Evolutionary conservation across 2,888 invertebrate genomes (phyloP), one percentile per base, ranked within the genome.

Genomic region (Scelioninae gen. 2): DNA sequence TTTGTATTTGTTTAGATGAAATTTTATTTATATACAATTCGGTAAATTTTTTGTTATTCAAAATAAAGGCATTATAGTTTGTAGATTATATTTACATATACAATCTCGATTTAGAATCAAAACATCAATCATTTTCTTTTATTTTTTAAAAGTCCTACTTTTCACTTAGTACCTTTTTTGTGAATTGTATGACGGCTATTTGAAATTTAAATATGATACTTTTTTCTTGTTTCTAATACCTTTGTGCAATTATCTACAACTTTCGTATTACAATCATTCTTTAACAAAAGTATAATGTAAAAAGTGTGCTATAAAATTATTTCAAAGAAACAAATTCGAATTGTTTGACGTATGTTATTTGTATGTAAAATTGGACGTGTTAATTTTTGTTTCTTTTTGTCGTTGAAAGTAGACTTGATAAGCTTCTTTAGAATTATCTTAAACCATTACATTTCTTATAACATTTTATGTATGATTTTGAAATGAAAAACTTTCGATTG

Each of bases 101-200:
- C 35, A 11, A 35, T 11, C 6, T 11, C 19, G 10, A 50, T 35
- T 33, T 19, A 2, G 19, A 15, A 28, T 37, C 52, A 37, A 37
- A 25, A 37, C 41, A 28, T 52, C 37, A 52, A 52, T 52, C 52
- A 52, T 52, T 55, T 55, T 41, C 25, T 41, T 15, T 41, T 9
- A 53, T 53, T 53, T 41, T 53, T 53, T 39, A 22, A 25, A 41
- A 55, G 55, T 28, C 41, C 55, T 55, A 55, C 55, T 55, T 55
- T 55, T 39, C n/a, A 31, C 15, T 19, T 18, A 16, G 11, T 41
- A 18, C 31, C 37, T 35, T 16, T 57, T 57, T 53, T 15, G n/a
- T 57, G 41, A 33, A 45, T 19, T 19, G 33, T 45, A 45, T 58
- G 45, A 45, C 10, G 33, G 43, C 19, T 19, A 58, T 58, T 58